phyloP scores from a whole-genome alignment of 2,113 vertebrate species.

The Archilochus colubris region DNA sequence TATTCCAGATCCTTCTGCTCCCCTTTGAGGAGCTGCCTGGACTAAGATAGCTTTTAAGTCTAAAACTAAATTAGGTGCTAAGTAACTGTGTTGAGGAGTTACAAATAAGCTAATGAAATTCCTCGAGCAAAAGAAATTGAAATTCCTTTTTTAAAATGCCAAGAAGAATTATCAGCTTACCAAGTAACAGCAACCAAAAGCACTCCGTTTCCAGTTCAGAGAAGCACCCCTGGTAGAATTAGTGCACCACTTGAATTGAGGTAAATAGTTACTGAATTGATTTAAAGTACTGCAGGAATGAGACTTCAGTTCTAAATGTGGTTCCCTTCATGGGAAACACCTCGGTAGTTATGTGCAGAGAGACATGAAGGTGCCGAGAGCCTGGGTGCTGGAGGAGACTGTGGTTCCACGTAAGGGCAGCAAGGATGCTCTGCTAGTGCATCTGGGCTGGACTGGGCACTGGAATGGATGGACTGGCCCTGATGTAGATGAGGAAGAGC shows the following conservation, averaged over 20 bases:
- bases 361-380: not conserved
- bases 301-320: not conserved
- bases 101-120: not conserved
- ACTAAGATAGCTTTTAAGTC: not conserved
- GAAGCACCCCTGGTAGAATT: not conserved
- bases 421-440: accelerated
- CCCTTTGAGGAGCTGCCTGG: not conserved
- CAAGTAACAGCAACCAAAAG: not conserved
- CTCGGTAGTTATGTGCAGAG: accelerated
- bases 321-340: not conserved
- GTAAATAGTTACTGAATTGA: not conserved
- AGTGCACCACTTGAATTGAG: not conserved
- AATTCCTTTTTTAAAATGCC: not conserved
- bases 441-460: not conserved
- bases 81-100: not conserved
- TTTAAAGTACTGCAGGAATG: not conserved
- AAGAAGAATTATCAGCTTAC: accelerated
- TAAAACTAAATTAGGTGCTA: not conserved
- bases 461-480: not conserved
- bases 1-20: not conserved
- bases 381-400: not conserved
- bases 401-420: not conserved
- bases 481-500: not conserved
- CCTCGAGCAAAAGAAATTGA: not conserved
- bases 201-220: not conserved